Conservation (phyloP, 2,797 vertebrate genomes). For the Pangasius mekongensis region DNA sequence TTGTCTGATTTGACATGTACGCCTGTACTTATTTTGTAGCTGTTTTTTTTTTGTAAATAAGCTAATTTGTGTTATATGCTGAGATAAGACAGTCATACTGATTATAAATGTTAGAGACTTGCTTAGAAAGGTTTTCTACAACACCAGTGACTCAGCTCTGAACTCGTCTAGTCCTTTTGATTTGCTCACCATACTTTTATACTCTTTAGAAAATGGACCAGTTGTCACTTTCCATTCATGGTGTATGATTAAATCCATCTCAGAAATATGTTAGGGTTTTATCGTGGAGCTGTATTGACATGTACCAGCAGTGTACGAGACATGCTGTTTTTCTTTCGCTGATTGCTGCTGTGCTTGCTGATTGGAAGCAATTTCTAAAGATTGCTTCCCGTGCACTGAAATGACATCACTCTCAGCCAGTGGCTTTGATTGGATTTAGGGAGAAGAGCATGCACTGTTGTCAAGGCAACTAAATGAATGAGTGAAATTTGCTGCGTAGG, state of each 20-base stretch:
- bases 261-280: not conserved
- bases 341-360: slow-evolving; percentile 14
- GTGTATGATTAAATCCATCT: slow-evolving; percentile 11
- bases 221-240: not conserved
- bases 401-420: slow-evolving; percentile 42
- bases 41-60: not conserved
- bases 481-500: slow-evolving; percentile 28
- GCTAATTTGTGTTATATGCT: not conserved
- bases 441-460: slow-evolving; percentile 44
- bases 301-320: not conserved
- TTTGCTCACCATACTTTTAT: slow-evolving; percentile 26
- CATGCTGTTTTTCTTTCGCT: slow-evolving; percentile 32
- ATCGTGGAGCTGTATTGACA: not conserved
- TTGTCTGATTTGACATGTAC: not conserved
- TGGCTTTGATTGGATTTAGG: slow-evolving; percentile 45
- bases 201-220: not conserved
- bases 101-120: slow-evolving; percentile 5
- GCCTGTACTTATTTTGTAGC: not conserved
- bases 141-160: slow-evolving; percentile 24
- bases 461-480: slow-evolving; percentile 50
- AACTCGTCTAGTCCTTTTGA: slow-evolving; percentile 36
- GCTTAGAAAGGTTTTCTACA: slow-evolving; percentile 22
- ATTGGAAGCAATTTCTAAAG: slow-evolving; percentile 29
- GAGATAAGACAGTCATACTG: not conserved
- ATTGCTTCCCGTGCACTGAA: slow-evolving; percentile 35